A percentile compares a stretch with the other conserved stretches of the same genome.
phyloP scores from a whole-genome alignment of 2,888 invertebrate species.

The Myopa testacea region DNA sequence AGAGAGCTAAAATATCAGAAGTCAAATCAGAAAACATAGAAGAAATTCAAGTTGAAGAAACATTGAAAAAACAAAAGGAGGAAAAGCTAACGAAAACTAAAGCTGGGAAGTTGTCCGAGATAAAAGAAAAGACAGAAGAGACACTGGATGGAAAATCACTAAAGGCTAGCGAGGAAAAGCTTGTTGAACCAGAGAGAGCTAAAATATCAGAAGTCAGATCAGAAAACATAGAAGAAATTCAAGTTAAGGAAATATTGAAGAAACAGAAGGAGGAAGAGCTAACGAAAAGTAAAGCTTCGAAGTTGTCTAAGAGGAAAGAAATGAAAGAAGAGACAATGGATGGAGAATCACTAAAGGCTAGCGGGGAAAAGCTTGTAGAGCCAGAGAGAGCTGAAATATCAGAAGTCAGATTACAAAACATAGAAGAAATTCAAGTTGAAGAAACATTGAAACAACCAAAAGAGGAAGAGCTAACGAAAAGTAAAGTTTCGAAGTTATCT shows the following conservation, averaged over 20 bases:
- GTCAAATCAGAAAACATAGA: conserved; percentile 15
- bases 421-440: conserved; percentile 46
- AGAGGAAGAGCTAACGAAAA: conserved; percentile 5
- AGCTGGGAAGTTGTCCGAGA: neutral
- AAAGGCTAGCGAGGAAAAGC: neutral
- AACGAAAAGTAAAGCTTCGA: neutral
- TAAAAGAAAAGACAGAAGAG: neutral
- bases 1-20: conserved; percentile 2
- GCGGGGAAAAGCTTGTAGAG: conserved; percentile 42
- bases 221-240: neutral
- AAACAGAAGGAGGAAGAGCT: neutral
- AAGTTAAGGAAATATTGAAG: neutral
- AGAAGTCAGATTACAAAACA: conserved; percentile 31
- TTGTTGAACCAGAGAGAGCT: neutral
- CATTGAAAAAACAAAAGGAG: neutral
- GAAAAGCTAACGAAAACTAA: too few relatives aligned
- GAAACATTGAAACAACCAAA: conserved; percentile 14
- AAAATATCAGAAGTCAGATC: neutral
- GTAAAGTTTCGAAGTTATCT: neutral
- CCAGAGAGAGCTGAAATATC: conserved; percentile 41
- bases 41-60: neutral
- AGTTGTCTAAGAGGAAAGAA: conserved; percentile 32
- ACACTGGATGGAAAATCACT: too few relatives aligned
- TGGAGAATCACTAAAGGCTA: conserved; percentile 46
- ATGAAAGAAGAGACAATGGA: conserved; percentile 48